Conservation (phyloP, 2,797 vertebrate species). For the Leucoraja ocellata region DNA sequence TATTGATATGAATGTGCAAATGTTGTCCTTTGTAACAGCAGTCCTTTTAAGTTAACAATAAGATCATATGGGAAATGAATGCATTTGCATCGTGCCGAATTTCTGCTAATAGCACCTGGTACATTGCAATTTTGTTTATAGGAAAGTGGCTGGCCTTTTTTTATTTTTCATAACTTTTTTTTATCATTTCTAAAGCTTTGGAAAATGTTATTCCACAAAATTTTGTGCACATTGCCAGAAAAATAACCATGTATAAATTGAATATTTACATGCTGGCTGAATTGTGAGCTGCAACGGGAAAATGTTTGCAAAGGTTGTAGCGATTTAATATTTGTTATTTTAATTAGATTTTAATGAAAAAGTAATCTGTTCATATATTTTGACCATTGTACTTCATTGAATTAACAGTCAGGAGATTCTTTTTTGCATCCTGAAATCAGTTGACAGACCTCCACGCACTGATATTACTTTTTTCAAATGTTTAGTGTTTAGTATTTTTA, state of each 20-base stretch:
- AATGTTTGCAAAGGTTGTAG: background rate
- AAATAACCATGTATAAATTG: conserved; percentile 31
- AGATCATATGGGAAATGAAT: background rate
- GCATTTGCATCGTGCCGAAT: conserved; percentile 8
- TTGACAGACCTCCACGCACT: conserved; percentile 2
- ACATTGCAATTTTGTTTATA: background rate
- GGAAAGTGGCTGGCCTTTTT: background rate
- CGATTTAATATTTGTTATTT: conserved; percentile 11
- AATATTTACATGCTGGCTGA: background rate
- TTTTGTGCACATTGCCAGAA: background rate
- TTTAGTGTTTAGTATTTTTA: conserved; percentile 1
- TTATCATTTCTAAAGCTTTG: background rate
- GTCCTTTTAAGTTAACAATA: conserved; percentile 24
- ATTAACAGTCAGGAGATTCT: background rate
- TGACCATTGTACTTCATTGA: background rate
- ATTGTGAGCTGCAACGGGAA: background rate
- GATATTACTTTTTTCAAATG: background rate
- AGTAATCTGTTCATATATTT: background rate
- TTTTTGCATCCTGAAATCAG: background rate
- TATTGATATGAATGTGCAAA: background rate
- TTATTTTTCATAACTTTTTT: conserved; percentile 5
- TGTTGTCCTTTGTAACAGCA: background rate
- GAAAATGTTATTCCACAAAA: conserved; percentile 1
- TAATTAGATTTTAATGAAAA: conserved; percentile 32
- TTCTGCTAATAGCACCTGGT: conserved; percentile 1